These are phyloP conservation scores for Ooceraea biroi DNA, from an alignment of 1,140 invertebrate genomes.

Conservation along the genomic window DNA sequence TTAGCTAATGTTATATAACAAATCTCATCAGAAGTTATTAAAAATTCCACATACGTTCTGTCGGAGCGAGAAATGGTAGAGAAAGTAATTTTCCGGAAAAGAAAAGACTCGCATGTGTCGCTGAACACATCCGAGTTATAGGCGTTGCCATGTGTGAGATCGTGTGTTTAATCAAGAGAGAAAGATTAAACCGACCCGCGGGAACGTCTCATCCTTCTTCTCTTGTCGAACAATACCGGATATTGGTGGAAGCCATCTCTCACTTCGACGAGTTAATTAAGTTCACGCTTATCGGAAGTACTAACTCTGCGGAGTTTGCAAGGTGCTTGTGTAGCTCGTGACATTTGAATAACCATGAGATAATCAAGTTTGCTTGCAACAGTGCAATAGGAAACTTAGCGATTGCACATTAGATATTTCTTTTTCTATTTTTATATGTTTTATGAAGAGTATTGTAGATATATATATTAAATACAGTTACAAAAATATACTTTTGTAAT, in stretches of 20 bases:
- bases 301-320: conserved; percentile 6
- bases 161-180: conserved; percentile 51
- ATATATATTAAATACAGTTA: background rate
- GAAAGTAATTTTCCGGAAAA: conserved; percentile 22
- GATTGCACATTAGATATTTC: too few species aligned
- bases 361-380: background rate
- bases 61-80: too few species aligned
- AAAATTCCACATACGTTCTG: background rate
- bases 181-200: conserved; percentile 65
- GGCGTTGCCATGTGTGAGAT: background rate
- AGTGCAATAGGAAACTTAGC: background rate
- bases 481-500: background rate
- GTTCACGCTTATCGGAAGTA: conserved; percentile 43
- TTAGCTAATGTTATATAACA: background rate
- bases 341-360: background rate
- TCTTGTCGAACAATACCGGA: conserved; percentile 47
- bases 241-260: conserved; percentile 57
- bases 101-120: background rate
- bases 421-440: too few species aligned
- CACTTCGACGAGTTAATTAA: conserved; percentile 60
- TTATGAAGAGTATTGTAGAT: too few species aligned
- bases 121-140: conserved; percentile 57
- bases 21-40: conserved; percentile 1
- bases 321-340: background rate
- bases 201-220: conserved; percentile 41